phyloP scores from a whole-genome alignment of 2,113 vertebrate species.

The Anhinga anhinga region DNA sequence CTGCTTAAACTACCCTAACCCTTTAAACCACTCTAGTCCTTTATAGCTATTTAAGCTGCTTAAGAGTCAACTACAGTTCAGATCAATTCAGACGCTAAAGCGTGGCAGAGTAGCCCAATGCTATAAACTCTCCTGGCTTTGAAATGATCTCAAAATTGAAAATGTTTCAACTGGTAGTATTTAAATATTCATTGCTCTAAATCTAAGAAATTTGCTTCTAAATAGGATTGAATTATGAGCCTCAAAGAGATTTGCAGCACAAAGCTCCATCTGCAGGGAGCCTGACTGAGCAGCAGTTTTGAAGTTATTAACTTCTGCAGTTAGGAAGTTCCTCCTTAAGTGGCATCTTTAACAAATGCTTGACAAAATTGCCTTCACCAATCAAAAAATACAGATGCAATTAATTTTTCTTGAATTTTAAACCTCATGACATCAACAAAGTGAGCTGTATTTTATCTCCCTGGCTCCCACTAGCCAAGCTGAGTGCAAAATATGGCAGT shows the following conservation, averaged over 20 bases:
- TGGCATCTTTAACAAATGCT: neutral
- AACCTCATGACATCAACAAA: neutral
- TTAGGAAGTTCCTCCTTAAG: conserved; percentile 3
- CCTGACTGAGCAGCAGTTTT: conserved; percentile 10
- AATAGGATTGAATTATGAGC: conserved; percentile 56
- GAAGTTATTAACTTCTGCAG: conserved; percentile 28
- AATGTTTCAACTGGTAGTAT: conserved; percentile 25
- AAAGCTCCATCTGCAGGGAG: conserved; percentile 19
- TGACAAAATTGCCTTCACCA: neutral
- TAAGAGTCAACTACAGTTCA: neutral
- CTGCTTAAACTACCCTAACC: conserved; percentile 3
- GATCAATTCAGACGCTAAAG: neutral
- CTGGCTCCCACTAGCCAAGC: neutral
- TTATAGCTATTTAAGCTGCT: conserved; percentile 35
- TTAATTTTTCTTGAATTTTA: conserved; percentile 6
- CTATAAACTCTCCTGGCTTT: conserved; percentile 5
- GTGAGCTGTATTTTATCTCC: neutral
- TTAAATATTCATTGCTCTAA: conserved; percentile 56
- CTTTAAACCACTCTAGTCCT: conserved; percentile 10
- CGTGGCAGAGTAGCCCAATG: neutral
- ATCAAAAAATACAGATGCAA: neutral
- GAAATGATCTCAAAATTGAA: conserved; percentile 38
- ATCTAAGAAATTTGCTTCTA: conserved; percentile 49
- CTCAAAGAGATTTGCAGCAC: conserved; percentile 44
- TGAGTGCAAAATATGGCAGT: neutral